phyloP scores from a whole-genome alignment of 2,797 vertebrate genomes.

The Taenioides sp. region DNA sequence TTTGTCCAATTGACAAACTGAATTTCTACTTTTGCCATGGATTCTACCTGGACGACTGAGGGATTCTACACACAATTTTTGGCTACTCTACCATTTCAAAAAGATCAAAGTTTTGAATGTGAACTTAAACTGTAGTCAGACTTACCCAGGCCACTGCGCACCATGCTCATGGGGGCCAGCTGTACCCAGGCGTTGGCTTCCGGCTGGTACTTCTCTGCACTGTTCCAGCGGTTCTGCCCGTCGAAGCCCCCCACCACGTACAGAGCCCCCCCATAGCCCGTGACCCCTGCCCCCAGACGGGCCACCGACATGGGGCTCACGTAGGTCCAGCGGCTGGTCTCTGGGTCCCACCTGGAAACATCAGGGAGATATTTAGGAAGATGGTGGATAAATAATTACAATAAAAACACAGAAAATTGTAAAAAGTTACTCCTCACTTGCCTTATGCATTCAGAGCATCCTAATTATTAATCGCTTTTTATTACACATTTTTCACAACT shows the following conservation, averaged over 20 bases:
- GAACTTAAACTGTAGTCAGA: background rate
- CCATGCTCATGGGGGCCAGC: conserved; percentile 76
- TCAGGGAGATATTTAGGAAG: background rate
- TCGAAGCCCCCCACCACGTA: conserved; percentile 83
- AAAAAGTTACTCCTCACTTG: no score
- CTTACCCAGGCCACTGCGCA: conserved; percentile 83
- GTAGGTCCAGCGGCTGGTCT: conserved; percentile 78
- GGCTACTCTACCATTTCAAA: no score
- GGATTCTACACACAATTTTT: no score
- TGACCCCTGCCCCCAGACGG: conserved; percentile 80
- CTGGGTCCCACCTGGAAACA: conserved; percentile 80
- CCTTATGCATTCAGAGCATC: no score
- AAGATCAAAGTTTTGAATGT: no score
- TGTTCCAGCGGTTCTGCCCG: conserved; percentile 79
- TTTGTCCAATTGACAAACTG: no score
- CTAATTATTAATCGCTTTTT: no score
- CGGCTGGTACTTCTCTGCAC: conserved; percentile 79
- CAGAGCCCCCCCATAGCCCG: conserved; percentile 70
- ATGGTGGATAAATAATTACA: background rate
- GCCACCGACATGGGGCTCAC: conserved; percentile 78
- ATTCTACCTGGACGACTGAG: no score
- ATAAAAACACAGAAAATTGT: no score
- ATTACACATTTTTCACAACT: no score
- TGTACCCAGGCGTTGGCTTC: conserved; percentile 81
- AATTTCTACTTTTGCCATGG: no score